Base-by-base conservation (phyloP, 2,888 invertebrate species). In the Drosophila formosana region DNA sequence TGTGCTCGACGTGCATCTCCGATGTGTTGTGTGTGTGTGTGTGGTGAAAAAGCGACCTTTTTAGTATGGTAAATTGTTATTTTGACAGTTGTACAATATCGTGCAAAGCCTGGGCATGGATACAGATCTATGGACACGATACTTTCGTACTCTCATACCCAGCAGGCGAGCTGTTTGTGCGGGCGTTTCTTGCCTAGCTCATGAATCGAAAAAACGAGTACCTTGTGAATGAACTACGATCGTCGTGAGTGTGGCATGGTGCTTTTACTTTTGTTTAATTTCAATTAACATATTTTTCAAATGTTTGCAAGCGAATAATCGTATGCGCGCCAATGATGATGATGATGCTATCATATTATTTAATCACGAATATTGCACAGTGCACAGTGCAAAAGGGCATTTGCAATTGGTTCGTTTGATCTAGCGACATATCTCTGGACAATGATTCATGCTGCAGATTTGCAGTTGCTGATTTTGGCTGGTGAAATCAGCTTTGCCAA, bases 11-110 rank as follows among this genome's bases (percentile, higher is more conserved):
- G 53, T 70, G 18, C 18, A 18, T 18, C 18, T 18, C 18, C 1
- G 18, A 1, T 18, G 18, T n/a, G n/a, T n/a, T n/a, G n/a, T n/a
- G n/a, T n/a, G n/a, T n/a, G n/a, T n/a, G n/a, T 18, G 18, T 18
- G 71, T 41, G 11, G 66, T 62, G 46, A 71, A 62, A 67, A 64
- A 64, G 52, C 72, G 72, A 78, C 62, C 60, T 66, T 63, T 78
- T 85, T 66, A 68, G 69, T 71, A 82, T 76, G 68, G 66, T 80
- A 86, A 88, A 83, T 86, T 71, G 75, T 72, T 86, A 73, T 86
- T 89, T 86, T 83, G 89, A 89, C 89, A 89, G 84, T 84, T 89
- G 77, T 75, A 82, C 89, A 89, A 88, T 80, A 77, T 82, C 84
- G 78, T 81, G 89, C 89, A 78, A 64, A 70, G 66, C 69, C 68